These are phyloP conservation scores for Drosophila anomalata DNA, from an alignment of 2,888 invertebrate species.

Conservation along the genomic window DNA sequence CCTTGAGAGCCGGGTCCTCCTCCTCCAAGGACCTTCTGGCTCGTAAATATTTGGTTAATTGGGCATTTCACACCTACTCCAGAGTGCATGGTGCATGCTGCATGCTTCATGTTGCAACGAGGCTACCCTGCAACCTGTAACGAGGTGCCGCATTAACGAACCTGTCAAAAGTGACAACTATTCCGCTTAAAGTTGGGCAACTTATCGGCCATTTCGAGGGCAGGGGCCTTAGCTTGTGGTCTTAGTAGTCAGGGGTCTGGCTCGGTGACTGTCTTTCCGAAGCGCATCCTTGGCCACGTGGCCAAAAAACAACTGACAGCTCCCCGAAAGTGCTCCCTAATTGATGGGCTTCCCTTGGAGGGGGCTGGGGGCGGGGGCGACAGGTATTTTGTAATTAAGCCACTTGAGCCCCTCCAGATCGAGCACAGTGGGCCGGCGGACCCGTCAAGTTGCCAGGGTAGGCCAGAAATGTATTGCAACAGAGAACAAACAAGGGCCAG, in stretches of 20 bases:
- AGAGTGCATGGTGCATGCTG: neutral
- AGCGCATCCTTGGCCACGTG: slow-evolving; percentile 52
- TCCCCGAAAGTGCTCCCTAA: slow-evolving; percentile 32
- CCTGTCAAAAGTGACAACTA: slow-evolving; percentile 81
- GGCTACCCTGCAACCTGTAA: slow-evolving; percentile 18
- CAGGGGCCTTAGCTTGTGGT: slow-evolving; percentile 25
- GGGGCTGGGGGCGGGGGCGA: slow-evolving; percentile 6
- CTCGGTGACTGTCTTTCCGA: neutral
- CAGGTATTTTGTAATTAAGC: slow-evolving; percentile 51
- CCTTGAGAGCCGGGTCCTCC: slow-evolving; percentile 31
- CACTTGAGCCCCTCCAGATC: slow-evolving; percentile 47
- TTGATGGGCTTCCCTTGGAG: slow-evolving; percentile 32
- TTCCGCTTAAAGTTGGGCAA: slow-evolving; percentile 76
- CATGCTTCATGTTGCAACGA: neutral
- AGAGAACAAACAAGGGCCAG: slow-evolving; percentile 38
- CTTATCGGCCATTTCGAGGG: slow-evolving; percentile 69
- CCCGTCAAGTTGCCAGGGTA: slow-evolving; percentile 45
- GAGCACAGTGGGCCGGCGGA: slow-evolving; percentile 33
- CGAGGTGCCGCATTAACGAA: slow-evolving; percentile 70
- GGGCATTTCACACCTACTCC: slow-evolving; percentile 81
- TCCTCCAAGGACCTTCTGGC: slow-evolving; percentile 68
- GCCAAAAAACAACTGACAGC: slow-evolving; percentile 24
- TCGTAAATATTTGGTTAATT: slow-evolving; percentile 82
- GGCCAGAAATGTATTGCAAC: slow-evolving; percentile 47
- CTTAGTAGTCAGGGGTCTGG: neutral